Percentiles rank a stretch among this genome's conserved stretches.
Conservation (phyloP, 2,888 invertebrate genomes). For the Megaustenia siamemsis region DNA sequence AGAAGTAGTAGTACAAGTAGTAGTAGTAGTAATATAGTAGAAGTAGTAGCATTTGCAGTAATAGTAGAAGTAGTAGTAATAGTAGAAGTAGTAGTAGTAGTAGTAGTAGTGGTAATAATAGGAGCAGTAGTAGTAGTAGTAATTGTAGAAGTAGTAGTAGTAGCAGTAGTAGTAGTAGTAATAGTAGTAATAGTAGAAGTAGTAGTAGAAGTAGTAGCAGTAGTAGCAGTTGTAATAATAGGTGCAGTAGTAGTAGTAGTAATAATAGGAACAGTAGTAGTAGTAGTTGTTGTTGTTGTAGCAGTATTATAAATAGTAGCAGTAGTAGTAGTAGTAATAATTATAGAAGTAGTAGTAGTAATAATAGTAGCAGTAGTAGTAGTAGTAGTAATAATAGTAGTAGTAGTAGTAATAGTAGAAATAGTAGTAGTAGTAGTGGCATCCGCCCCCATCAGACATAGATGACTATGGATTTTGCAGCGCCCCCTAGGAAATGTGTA, state of each 20-base stretch:
- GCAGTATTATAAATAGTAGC: constrained; percentile 9
- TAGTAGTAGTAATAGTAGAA: no score
- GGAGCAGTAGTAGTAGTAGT: background rate
- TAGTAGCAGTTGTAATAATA: constrained; percentile 10
- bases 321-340: background rate
- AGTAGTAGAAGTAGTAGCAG: constrained; percentile 17
- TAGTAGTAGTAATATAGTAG: constrained; percentile 41
- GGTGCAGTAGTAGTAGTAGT: background rate
- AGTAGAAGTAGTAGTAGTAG: constrained; percentile 34
- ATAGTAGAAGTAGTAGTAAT: constrained; percentile 30
- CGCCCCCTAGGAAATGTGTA: no score
- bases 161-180: constrained; percentile 25
- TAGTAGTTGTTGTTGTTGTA: constrained; percentile 26
- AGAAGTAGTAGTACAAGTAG: constrained; percentile 42
- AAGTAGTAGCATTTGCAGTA: constrained; percentile 33
- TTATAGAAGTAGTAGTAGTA: no score
- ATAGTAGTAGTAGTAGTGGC: no score
- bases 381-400: no score
- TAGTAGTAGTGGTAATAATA: background rate
- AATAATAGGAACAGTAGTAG: background rate
- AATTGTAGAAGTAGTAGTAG: constrained; percentile 29
- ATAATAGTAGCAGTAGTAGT: no score
- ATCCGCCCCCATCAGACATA: no score
- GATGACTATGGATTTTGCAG: no score
- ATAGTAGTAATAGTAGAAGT: constrained; percentile 17